Base-by-base conservation (phyloP, 2,888 invertebrate genomes). In the Drosophila meridionalis region DNA sequence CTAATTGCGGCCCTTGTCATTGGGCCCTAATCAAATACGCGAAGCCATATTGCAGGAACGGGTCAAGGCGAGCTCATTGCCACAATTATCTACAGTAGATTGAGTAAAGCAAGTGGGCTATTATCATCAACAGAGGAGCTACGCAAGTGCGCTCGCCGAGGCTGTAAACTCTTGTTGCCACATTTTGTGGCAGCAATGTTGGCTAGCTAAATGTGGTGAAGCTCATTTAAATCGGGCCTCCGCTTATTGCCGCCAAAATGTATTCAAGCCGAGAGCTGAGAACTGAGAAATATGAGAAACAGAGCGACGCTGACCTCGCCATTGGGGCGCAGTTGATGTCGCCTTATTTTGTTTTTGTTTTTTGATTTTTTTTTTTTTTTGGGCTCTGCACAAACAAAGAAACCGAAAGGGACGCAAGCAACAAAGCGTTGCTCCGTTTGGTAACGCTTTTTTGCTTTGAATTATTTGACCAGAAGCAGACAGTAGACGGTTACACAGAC, bases 401-500 rank as follows among this genome's bases (percentile, higher is more conserved):
- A 86, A 83, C 80, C 53, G 82, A 89, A 85, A 83, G 85, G 89
- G 87, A 57, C 53, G 63, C 72, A 81, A 61, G 50, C 62, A 55
- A 61, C 65, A 69, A 77, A 62, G 57, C 60, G 61, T 66, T 72
- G 82, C 69, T 82, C 73, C 73, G 72, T 82, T 85, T 81, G 71
- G 69, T 75, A 75, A 75, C 67, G 70, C 20, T 28, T 58, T 82
- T 84, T 80, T 56, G 66, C 73, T 76, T 71, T 80, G 83, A 83
- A 82, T 82, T 89, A 87, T 89, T 87, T 83, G 80, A 85, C 88
- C 82, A 89, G 78, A 89, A 84, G 87, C 84, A 88, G 88, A 81
- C 87, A 77, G 81, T 89, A 87, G 89, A 89, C 87, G 73, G 88
- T 71, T 83, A 86, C 83, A 88, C 88, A 87, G 89, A 89, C 86